A percentile compares a stretch with the other conserved stretches of the same genome.
Evolutionary conservation across 64 coral and sea anemone genomes (phyloP).

Genomic region (Montipora sp.): DNA sequence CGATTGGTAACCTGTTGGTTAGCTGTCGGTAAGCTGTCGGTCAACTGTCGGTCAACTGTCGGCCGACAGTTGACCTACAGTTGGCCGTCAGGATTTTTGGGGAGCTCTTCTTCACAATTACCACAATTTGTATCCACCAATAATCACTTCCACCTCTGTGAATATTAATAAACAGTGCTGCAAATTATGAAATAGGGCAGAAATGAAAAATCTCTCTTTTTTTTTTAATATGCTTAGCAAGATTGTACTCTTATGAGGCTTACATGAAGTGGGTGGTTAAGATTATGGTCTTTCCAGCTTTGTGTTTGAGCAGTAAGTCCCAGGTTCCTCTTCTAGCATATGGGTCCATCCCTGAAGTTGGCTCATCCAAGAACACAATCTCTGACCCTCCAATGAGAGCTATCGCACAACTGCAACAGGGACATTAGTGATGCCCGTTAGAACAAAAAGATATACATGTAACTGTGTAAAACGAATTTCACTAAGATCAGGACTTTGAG

Average conservation of each 20-base stretch:
- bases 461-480: background rate
- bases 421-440: background rate
- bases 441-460: no score
- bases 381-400: conserved; percentile 95
- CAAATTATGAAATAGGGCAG: background rate
- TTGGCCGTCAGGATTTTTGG: no score
- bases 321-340: conserved; percentile 95
- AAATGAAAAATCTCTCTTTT: background rate
- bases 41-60: no score
- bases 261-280: conserved; percentile 99
- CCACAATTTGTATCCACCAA: no score
- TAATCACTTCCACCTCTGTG: no score
- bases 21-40: no score
- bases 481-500: background rate
- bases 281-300: conserved; percentile 88
- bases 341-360: conserved; percentile 99
- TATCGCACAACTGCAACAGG: conserved; percentile 86
- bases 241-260: background rate
- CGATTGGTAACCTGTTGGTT: no score
- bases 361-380: conserved; percentile 97
- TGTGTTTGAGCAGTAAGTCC: conserved; percentile 97
- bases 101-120: no score
- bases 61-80: no score
- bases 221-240: background rate
- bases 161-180: no score